Conservation (phyloP, 2,797 vertebrate genomes). For the Percopsis omiscomaycus region DNA sequence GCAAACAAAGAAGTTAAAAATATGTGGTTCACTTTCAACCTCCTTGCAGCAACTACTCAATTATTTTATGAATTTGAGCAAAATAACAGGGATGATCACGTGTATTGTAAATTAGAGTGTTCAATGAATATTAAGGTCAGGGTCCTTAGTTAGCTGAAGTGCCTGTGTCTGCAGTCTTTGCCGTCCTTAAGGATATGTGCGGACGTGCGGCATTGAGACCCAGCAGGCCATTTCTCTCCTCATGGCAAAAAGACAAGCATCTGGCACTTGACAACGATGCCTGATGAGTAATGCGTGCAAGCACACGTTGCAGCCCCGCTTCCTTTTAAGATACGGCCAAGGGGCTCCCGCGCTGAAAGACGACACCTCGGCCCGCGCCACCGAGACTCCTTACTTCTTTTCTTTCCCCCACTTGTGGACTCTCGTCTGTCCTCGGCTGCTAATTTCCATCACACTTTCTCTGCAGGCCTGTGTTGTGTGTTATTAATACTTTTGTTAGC, state of each 20-base stretch:
- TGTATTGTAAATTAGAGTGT: no score
- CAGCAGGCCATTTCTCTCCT: slow-evolving; percentile 56
- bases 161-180: slow-evolving; percentile 41
- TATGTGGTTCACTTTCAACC: no score
- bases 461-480: slow-evolving; percentile 52
- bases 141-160: slow-evolving; percentile 29
- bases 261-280: slow-evolving; percentile 67
- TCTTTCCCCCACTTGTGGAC: slow-evolving; percentile 62
- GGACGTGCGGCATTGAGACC: slow-evolving; percentile 58
- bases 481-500: slow-evolving; percentile 79
- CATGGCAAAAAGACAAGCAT: slow-evolving; percentile 69
- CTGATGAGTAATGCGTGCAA: slow-evolving; percentile 44
- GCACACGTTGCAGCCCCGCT: slow-evolving; percentile 41
- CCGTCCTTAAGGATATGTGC: slow-evolving; percentile 64
- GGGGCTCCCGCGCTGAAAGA: slow-evolving; percentile 67
- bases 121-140: slow-evolving; percentile 41
- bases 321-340: slow-evolving; percentile 70
- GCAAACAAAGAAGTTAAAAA: no score
- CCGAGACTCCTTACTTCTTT: slow-evolving; percentile 63
- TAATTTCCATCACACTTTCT: slow-evolving; percentile 80
- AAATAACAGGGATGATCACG: no score
- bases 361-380: slow-evolving; percentile 58
- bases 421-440: slow-evolving; percentile 68
- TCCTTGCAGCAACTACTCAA: no score
- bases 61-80: no score